Evolutionary conservation across 1,140 invertebrate genomes (phyloP).

Genomic region (Caenorhabditis remanei): DNA sequence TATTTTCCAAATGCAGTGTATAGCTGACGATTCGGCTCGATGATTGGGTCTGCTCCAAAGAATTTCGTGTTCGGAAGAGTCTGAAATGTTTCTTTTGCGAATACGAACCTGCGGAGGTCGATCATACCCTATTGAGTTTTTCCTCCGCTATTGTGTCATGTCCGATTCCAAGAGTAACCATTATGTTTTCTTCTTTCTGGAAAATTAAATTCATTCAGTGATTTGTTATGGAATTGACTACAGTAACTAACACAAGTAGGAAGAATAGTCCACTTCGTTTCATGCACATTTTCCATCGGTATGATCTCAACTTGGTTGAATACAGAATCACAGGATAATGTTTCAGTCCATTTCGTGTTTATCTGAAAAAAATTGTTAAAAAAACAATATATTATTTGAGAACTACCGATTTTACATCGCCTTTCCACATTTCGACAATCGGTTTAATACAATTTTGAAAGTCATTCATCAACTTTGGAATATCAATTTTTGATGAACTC

Average conservation of each 20-base stretch:
- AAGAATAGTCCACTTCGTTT: constrained; percentile 36
- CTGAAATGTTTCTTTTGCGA: not conserved
- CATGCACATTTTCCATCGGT: constrained; percentile 8
- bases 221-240: not conserved
- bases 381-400: not conserved
- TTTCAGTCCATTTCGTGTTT: constrained; percentile 6
- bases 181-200: constrained; percentile 46
- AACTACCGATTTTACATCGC: constrained; percentile 18
- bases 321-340: not conserved
- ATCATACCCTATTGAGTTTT: constrained; percentile 27
- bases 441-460: constrained; percentile 42
- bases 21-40: constrained; percentile 33
- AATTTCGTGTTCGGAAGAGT: constrained; percentile 26
- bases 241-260: constrained; percentile 22
- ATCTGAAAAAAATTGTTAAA: not conserved
- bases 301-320: not conserved
- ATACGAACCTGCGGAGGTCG: not conserved
- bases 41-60: constrained; percentile 40
- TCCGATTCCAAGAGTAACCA: constrained; percentile 43
- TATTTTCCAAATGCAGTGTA: constrained; percentile 48
- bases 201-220: not conserved
- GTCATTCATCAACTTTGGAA: not conserved
- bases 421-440: not conserved
- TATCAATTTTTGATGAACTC: not conserved
- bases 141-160: constrained; percentile 38